phyloP scores from a whole-genome alignment of 2,113 vertebrate species.

The Leuciscus idus region DNA sequence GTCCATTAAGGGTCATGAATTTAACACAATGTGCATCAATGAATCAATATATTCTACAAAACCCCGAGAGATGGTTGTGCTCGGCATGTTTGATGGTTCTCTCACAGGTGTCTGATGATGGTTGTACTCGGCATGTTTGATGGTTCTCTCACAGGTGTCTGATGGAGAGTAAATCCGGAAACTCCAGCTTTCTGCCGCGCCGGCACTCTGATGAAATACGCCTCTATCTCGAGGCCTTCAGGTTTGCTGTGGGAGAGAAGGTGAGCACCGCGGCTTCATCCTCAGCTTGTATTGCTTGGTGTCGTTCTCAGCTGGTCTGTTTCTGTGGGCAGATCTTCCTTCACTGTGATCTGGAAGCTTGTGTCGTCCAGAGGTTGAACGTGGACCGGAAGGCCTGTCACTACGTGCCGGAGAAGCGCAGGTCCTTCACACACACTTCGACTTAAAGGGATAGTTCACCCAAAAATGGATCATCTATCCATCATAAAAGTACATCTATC shows the following conservation, averaged over 20 bases:
- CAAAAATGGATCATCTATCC: too few relatives aligned
- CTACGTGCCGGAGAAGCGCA: slow-evolving; percentile 60
- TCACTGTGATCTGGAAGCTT: slow-evolving; percentile 72
- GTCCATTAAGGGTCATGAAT: too few relatives aligned
- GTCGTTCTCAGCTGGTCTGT: not conserved
- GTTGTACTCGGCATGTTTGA: not conserved
- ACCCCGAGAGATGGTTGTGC: too few relatives aligned
- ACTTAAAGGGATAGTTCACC: too few relatives aligned
- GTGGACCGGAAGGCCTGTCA: slow-evolving; percentile 75
- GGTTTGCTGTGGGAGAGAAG: slow-evolving; percentile 68
- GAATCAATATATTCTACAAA: too few relatives aligned
- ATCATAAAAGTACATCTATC: too few relatives aligned
- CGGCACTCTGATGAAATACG: slow-evolving; percentile 58
- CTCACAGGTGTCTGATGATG: slow-evolving; percentile 72
- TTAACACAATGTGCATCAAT: too few relatives aligned
- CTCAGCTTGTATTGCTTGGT: too few relatives aligned
- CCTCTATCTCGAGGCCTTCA: slow-evolving; percentile 74
- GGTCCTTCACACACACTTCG: not conserved
- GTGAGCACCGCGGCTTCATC: slow-evolving; percentile 54
- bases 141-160: slow-evolving; percentile 71
- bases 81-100: not conserved
- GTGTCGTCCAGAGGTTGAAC: slow-evolving; percentile 68
- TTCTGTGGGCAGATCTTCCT: slow-evolving; percentile 71
- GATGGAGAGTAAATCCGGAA: slow-evolving; percentile 67
- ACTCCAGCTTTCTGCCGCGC: slow-evolving; percentile 71